Evolutionary conservation across 1,140 invertebrate species (phyloP), one percentile per base, ranked within the genome.

Genomic region (Muscidifurax raptorellus): DNA sequence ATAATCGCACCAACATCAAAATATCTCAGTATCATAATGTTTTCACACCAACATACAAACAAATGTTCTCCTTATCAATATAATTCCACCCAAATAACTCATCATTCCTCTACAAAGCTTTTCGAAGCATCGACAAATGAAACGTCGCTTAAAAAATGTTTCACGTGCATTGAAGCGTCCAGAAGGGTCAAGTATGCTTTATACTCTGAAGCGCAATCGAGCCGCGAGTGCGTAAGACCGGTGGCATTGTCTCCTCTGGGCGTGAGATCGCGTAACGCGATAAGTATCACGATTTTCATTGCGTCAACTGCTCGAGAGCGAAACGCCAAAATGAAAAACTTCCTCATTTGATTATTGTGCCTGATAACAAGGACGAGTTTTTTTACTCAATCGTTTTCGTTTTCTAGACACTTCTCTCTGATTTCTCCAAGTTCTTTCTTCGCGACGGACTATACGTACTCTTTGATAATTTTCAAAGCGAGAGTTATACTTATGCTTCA

Each of bases 261-360:
- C n/a, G 40, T 13, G 40, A 75, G 74, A 27, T 84, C 74, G 80
- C 72, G 78, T 40, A 84, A 74, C 32, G 71, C 22, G 71, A 74
- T 32, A n/a, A n/a, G n/a, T n/a, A 74, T 22, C 15, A 28, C 32
- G 71, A 32, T 9, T 5, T 40, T 30, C 32, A 36, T 74, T 74
- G 32, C 32, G 71, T 22, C 71, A 74, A 30, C 27, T 0, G 64
- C 25, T n/a, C 22, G 25, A 44, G 40, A 44, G 40, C 15, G 13
- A 47, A n/a, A 40, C n/a, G 7, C 1, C 2, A 12, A 27, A 44
- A 79, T 15, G 77, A 40, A 79, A 78, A 66, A 32, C 59, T 79
- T 67, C 32, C 18, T 66, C n/a, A 6, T 79, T 79, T 25, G 28
- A 79, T 79, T 1, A 74, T 32, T 79, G 1, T 47, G n/a, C 22